Evolutionary conservation across 2,113 vertebrate species (phyloP), one percentile per base, ranked within the genome.

Genomic region (Silurus glanis): DNA sequence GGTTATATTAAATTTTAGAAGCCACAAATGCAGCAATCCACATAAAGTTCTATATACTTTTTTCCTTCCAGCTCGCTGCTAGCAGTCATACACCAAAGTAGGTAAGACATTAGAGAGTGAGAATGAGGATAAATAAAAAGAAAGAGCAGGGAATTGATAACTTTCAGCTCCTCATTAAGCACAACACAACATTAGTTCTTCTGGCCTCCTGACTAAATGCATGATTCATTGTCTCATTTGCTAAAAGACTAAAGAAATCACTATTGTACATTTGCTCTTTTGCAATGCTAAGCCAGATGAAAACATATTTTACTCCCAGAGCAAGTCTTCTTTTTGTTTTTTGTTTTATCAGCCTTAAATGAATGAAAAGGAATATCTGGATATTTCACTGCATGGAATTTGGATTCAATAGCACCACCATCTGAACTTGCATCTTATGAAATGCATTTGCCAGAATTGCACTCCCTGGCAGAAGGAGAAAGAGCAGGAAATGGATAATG

Each of bases 141-240:
- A 83, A 69, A 84, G 55, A 87, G 69, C 85, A 69, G 74, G 64
- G 74, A 59, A 88, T 61, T 10, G 83, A 88, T 72, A 82, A 80
- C 64, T 19, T 91, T 83, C 86, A 87, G 85, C 80, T 82, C 37
- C 53, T 81, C 75, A 80, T 72, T 76, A 84, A 85, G 78, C 64
- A 75, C 80, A 89, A 78, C 69, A 75, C 45, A 85, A 75, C 82
- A 87, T 87, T 84, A 76, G 59, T 66, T 71, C 76, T 59, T 85
- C 53, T 86, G 69, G 85, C 69, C 67, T 84, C n/a, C 83, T 84
- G 80, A 69, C 51, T 78, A 45, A 81, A 82, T 89, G 53, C 82
- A 84, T 82, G 84, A 84, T 86, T 87, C 69, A 89, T 86, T 72
- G 83, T 78, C 78, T 84, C 76, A 86, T 74, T 58, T 79, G 82